Percentiles rank a stretch among this genome's conserved stretches.
These are phyloP conservation scores for Gambelia wislizenii DNA, from an alignment of 2,797 vertebrate species.

Conservation along the genomic window DNA sequence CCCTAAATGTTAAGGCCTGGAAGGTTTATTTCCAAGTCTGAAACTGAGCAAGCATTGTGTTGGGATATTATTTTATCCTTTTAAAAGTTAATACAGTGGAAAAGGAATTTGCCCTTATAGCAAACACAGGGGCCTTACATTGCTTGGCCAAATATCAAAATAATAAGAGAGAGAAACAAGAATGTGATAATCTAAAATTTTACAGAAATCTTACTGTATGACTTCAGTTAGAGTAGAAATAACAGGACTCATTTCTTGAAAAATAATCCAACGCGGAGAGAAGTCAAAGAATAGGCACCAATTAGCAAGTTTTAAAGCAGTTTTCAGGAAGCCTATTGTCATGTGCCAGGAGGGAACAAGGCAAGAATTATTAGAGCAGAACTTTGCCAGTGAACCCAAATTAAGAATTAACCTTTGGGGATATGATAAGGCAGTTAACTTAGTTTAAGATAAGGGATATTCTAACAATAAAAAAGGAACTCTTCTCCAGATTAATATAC, in stretches of 20 bases:
- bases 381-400: constrained; percentile 19
- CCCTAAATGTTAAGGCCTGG: background rate
- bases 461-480: constrained; percentile 30
- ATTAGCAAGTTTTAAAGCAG: constrained; percentile 25
- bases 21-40: constrained; percentile 2
- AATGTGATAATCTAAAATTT: constrained; percentile 18
- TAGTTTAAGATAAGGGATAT: background rate
- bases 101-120: constrained; percentile 11
- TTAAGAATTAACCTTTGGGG: constrained; percentile 12
- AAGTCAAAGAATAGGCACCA: background rate
- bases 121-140: constrained; percentile 12
- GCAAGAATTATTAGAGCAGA: constrained; percentile 27
- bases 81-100: background rate
- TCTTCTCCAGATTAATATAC: constrained; percentile 3
- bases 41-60: constrained; percentile 11
- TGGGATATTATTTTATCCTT: background rate
- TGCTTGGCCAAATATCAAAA: constrained; percentile 27
- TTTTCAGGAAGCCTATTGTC: constrained; percentile 9
- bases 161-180: background rate
- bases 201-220: background rate
- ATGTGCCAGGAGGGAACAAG: constrained; percentile 16
- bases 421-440: background rate
- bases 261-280: background rate
- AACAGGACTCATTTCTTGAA: background rate
- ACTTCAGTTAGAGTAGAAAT: background rate